Evolutionary conservation across 2,797 vertebrate species (phyloP), one percentile per base, ranked within the genome.

Genomic region (Ceryle rudis): DNA sequence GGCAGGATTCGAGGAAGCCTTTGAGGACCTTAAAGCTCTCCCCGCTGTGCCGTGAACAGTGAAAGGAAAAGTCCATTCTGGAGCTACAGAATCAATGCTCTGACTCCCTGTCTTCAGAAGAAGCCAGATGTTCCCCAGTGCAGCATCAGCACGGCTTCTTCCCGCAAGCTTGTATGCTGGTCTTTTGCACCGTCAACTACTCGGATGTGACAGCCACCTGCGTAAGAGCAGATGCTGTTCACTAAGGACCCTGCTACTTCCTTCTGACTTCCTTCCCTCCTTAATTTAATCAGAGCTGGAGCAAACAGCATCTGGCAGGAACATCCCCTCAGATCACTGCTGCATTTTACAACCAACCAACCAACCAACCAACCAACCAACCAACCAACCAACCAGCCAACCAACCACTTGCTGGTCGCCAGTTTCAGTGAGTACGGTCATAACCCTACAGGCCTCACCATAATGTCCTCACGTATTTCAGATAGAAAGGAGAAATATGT

Each of bases 401-500:
- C 1, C 0, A 46, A 47, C 52, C 31, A 25, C 22, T 35, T 37
- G 23, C 4, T 7, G 33, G 20, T 31, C 55, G 18, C 46, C 0
- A 4, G 35, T 49, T 41, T 49, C 65, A 54, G 15, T 31, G 33
- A 84, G 39, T 10, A 20, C 10, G 49, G 25, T 35, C 25, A 18
- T 7, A 52, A 58, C 49, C 10, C n/a, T 46, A 31, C 31, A 35
- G 44, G 25, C 11, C n/a, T 81, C 65, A 80, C 17, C 37, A 47
- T 77, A 72, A 18, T 9, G 23, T 44, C 46, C 22, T 54, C 29
- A 10, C 4, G 0, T 10, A 35, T 41, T 85, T 65, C 61, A 73
- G 46, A 33, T 0, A 41, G 61, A 57, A 84, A 44, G 46, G 35
- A 78, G n/a, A 72, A 78, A 11, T 16, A 8, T 1, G 17, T 21